Conservation (phyloP, 2,888 invertebrate genomes). For the Trypoxylon attenuatum region DNA sequence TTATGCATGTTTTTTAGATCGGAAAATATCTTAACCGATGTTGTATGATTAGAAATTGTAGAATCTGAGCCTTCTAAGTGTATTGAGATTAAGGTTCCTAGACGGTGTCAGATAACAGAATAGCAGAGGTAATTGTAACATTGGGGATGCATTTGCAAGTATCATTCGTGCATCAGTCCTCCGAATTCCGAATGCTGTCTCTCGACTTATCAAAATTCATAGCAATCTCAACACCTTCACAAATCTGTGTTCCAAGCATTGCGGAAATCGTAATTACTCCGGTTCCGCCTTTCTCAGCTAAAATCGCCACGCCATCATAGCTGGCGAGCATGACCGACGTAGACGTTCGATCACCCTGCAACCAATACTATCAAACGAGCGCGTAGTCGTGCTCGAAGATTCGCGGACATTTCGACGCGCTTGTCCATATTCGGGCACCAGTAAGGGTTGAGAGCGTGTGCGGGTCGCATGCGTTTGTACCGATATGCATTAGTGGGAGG, state of each 20-base stretch:
- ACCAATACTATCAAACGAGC: constrained; percentile 37
- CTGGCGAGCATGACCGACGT: constrained; percentile 21
- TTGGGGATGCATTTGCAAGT: constrained; percentile 11
- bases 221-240: background rate
- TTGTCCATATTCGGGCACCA: constrained; percentile 37
- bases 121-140: constrained; percentile 7
- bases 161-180: background rate
- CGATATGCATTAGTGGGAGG: constrained; percentile 21
- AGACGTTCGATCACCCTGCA: constrained; percentile 50
- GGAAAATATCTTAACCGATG: no score
- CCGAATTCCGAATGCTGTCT: background rate
- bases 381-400: constrained; percentile 47
- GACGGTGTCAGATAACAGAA: no score
- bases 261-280: constrained; percentile 16
- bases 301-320: constrained; percentile 7
- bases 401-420: constrained; percentile 42
- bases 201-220: background rate
- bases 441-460: constrained; percentile 1
- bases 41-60: no score
- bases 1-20: no score
- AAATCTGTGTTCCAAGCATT: background rate
- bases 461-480: background rate
- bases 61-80: no score
- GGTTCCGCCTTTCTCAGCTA: background rate
- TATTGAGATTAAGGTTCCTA: no score